A percentile compares a stretch with the other conserved stretches of the same genome.
Conservation (phyloP, 2,797 vertebrate genomes). For the Falco columbarius region DNA sequence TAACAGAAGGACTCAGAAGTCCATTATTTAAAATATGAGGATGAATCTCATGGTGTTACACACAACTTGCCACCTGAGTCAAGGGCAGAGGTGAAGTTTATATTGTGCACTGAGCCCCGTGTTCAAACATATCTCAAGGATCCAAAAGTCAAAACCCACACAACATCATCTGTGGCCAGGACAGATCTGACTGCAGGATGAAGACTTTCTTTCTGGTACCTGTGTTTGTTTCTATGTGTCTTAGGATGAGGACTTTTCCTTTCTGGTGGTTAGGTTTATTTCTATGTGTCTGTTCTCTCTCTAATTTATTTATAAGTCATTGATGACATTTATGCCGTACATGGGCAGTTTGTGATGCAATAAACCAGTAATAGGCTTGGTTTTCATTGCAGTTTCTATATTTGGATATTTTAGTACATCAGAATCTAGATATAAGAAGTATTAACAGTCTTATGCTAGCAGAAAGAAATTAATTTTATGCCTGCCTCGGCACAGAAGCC, state of each 20-base stretch:
- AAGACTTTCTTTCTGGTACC: not conserved
- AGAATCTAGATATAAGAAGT: constrained; percentile 33
- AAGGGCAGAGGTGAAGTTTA: constrained; percentile 23
- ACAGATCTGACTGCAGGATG: not conserved
- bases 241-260: not conserved
- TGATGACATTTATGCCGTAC: constrained; percentile 21
- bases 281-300: not conserved
- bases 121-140: not conserved
- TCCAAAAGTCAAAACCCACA: not conserved
- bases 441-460: constrained; percentile 25
- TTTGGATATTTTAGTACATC: constrained; percentile 24
- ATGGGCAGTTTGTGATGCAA: constrained; percentile 26
- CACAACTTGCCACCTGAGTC: not conserved
- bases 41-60: constrained; percentile 18
- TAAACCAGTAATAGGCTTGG: constrained; percentile 5
- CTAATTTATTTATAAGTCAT: constrained; percentile 15
- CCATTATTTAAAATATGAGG: constrained; percentile 42
- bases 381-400: constrained; percentile 35
- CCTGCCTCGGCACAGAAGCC: constrained; percentile 32
- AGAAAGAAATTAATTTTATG: constrained; percentile 60
- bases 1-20: constrained; percentile 35
- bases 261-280: not conserved
- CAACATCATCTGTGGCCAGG: not conserved
- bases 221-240: not conserved
- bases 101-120: not conserved